These are phyloP conservation scores for Petrocephalus sullivani DNA, from an alignment of 2,797 vertebrate species.

Conservation along the genomic window DNA sequence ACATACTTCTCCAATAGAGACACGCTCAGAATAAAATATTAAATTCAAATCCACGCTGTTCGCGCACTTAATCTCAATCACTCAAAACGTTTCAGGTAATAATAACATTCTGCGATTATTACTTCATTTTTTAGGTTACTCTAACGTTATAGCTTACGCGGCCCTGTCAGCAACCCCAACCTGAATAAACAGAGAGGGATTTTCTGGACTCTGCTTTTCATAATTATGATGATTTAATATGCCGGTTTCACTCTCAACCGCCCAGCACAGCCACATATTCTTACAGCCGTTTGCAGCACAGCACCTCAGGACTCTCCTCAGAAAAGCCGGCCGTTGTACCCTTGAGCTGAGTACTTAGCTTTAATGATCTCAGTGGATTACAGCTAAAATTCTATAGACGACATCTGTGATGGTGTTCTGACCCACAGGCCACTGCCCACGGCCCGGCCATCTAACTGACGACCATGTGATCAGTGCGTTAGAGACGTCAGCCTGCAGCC, in stretches of 20 bases:
- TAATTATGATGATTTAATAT: neutral
- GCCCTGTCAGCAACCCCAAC: neutral
- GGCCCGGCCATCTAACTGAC: neutral
- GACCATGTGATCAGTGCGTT: neutral
- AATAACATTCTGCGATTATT: constrained; percentile 32
- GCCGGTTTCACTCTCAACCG: neutral
- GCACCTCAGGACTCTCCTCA: neutral
- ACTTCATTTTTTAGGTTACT: neutral
- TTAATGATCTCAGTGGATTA: neutral
- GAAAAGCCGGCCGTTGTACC: neutral
- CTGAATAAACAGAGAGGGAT: neutral
- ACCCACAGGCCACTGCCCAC: neutral
- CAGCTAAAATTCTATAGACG: neutral
- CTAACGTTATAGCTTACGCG: neutral
- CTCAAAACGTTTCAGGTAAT: constrained; percentile 41
- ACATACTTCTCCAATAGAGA: neutral
- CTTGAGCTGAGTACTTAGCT: neutral
- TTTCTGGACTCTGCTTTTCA: neutral
- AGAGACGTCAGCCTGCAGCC: neutral
- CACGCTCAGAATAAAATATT: constrained; percentile 19
- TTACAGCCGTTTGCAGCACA: neutral
- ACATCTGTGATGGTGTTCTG: neutral
- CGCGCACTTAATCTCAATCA: constrained; percentile 31
- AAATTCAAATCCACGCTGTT: constrained; percentile 40
- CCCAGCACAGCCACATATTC: neutral